phyloP scores from a whole-genome alignment of 2,888 invertebrate species.

The Dorcus parallelipipedus region DNA sequence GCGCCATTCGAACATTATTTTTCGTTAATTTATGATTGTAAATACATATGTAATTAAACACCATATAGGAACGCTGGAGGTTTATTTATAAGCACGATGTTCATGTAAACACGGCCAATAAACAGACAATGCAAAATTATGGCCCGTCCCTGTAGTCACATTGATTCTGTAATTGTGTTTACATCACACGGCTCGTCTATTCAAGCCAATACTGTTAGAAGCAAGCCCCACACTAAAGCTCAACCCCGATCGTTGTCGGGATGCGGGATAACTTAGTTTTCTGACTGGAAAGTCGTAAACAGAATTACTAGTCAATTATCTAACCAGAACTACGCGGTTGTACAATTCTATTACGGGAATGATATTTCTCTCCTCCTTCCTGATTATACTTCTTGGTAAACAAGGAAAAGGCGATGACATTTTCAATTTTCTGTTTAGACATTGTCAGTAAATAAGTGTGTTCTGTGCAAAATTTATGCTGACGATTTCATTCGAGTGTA shows the following conservation, averaged over 20 bases:
- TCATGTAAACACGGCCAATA: constrained; percentile 29
- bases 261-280: constrained; percentile 25
- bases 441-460: neutral
- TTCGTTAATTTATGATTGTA: constrained; percentile 20
- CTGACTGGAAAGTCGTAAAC: constrained; percentile 25
- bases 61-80: constrained; percentile 13
- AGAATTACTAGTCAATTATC: constrained; percentile 32
- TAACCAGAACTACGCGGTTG: constrained; percentile 19
- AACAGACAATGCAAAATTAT: constrained; percentile 29
- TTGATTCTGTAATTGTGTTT: constrained; percentile 33
- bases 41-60: constrained; percentile 22
- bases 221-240: constrained; percentile 4
- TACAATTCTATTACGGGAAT: constrained; percentile 17
- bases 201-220: constrained; percentile 11
- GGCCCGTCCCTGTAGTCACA: constrained; percentile 30
- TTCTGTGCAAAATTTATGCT: neutral
- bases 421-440: neutral
- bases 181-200: constrained; percentile 28
- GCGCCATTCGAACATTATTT: constrained; percentile 14
- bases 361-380: constrained; percentile 8
- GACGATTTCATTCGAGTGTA: constrained; percentile 31
- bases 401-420: neutral
- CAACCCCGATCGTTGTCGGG: constrained; percentile 14
- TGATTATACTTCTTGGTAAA: neutral
- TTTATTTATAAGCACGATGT: constrained; percentile 25